phyloP scores from a whole-genome alignment of 2,797 vertebrate species.

The Acanthurus tractus region DNA sequence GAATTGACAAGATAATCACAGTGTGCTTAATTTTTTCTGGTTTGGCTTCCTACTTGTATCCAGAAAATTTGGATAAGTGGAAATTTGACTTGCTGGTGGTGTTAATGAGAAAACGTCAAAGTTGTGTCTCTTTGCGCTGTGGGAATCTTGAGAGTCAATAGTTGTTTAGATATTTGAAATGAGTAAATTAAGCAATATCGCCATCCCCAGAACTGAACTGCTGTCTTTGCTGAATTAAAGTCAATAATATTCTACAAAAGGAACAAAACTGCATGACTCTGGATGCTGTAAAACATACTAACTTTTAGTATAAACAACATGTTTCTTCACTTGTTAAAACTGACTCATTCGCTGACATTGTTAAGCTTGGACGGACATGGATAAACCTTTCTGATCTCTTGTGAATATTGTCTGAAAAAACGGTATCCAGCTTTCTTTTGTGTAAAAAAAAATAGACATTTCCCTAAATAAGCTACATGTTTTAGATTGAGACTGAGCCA shows the following conservation, averaged over 20 bases:
- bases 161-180: no score
- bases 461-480: not conserved
- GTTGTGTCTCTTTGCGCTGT: not conserved
- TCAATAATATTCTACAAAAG: not conserved
- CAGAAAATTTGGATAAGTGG: not conserved
- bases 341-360: not conserved
- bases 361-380: not conserved
- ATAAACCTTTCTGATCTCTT: not conserved
- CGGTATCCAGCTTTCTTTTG: not conserved
- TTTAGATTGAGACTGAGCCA: constrained; percentile 14
- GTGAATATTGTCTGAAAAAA: not conserved
- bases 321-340: not conserved
- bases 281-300: not conserved
- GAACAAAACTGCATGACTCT: not conserved
- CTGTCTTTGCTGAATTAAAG: not conserved
- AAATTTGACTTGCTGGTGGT: not conserved
- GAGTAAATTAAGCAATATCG: not conserved
- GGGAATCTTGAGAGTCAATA: not conserved
- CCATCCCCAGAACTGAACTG: not conserved
- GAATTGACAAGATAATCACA: not conserved
- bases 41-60: not conserved
- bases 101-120: not conserved
- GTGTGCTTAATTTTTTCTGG: no score
- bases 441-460: not conserved
- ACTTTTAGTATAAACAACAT: not conserved